These are phyloP conservation scores for Typhlichthys eigenmanni DNA, from an alignment of 2,797 vertebrate genomes.

Conservation along the genomic window DNA sequence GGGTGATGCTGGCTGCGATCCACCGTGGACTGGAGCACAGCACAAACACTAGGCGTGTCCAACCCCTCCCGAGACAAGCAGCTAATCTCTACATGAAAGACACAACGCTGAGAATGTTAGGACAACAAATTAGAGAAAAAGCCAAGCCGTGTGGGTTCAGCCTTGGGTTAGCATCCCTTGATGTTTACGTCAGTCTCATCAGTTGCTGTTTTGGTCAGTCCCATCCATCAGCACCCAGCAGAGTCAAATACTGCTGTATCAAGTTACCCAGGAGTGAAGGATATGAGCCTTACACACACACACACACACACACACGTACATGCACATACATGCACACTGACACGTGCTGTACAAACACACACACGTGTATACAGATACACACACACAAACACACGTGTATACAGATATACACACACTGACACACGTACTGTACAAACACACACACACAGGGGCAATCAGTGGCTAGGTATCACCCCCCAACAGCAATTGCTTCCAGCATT, in stretches of 20 bases:
- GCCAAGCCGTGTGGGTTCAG: conserved; percentile 18
- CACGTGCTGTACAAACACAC: not conserved
- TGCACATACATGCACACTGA: not conserved
- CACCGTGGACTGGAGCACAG: conserved; percentile 32
- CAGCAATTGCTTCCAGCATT: conserved; percentile 58
- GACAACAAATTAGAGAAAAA: conserved; percentile 30
- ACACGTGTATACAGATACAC: not conserved
- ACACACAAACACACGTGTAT: conserved; percentile 4
- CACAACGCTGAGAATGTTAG: conserved; percentile 37
- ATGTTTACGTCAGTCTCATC: conserved; percentile 7
- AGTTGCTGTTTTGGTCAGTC: conserved; percentile 19
- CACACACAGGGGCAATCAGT: conserved; percentile 53
- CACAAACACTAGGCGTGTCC: conserved; percentile 52
- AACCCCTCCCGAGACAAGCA: conserved; percentile 59
- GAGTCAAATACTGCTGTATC: conserved; percentile 41
- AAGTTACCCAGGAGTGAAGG: conserved; percentile 44
- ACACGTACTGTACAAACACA: conserved; percentile 15
- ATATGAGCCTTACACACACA: conserved; percentile 12
- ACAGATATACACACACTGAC: not conserved
- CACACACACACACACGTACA: not conserved
- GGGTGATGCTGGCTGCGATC: conserved; percentile 45
- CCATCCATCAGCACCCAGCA: conserved; percentile 38
- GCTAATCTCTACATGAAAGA: conserved; percentile 46
- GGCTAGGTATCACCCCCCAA: conserved; percentile 52
- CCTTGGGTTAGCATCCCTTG: conserved; percentile 13